Conservation (phyloP, 2,113 vertebrate species). For the Coryphaenoides rupestris region DNA sequence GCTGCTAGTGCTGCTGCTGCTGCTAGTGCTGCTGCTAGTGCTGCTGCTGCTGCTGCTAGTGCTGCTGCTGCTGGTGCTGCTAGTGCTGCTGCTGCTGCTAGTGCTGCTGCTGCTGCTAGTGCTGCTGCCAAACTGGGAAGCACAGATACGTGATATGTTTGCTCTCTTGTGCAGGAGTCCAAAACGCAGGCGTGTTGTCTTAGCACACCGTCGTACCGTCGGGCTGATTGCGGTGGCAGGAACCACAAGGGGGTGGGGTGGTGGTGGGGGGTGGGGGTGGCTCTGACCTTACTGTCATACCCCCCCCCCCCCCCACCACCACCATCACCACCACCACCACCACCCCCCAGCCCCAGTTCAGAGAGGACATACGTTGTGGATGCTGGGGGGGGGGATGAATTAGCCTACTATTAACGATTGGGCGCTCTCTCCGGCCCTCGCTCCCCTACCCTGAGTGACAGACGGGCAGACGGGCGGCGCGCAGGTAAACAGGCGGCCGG, state of each 20-base stretch:
- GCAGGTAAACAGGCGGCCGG: conserved; percentile 55
- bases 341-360: not conserved
- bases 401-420: conserved; percentile 69
- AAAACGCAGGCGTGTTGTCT: no score
- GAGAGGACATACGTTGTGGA: conserved; percentile 47
- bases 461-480: conserved; percentile 51
- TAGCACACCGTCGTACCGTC: no score
- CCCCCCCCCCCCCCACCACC: no score
- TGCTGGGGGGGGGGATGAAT: conserved; percentile 66
- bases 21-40: no score
- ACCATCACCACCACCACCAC: no score
- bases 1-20: no score
- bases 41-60: no score
- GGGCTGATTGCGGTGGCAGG: not conserved
- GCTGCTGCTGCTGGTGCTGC: no score
- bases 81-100: no score
- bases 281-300: no score
- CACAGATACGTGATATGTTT: conserved; percentile 12
- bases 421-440: conserved; percentile 49
- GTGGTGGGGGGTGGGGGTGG: conserved; percentile 20
- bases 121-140: conserved; percentile 9
- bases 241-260: conserved; percentile 13
- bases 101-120: no score
- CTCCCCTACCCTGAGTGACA: conserved; percentile 54
- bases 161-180: conserved; percentile 29